Evolutionary conservation across 2,888 invertebrate genomes (phyloP).

Genomic region (Spilarctia lutea): DNA sequence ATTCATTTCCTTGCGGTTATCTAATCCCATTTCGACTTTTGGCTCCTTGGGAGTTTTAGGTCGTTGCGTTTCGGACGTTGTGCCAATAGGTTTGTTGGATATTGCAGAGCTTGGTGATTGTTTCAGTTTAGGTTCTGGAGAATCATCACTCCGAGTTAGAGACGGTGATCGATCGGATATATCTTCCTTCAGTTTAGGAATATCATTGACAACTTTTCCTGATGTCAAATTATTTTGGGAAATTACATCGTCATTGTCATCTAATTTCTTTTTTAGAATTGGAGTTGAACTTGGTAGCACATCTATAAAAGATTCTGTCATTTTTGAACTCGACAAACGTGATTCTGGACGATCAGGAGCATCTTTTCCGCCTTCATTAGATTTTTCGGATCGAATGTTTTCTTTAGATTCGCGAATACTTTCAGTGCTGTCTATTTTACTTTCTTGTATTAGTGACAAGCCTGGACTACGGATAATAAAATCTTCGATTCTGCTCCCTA

Average conservation of each 20-base stretch:
- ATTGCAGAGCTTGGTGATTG: conserved; percentile 57
- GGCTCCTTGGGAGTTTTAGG: conserved; percentile 78
- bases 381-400: conserved; percentile 73
- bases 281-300: conserved; percentile 69
- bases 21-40: conserved; percentile 60
- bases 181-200: conserved; percentile 66
- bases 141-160: conserved; percentile 82
- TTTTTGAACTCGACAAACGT: conserved; percentile 79
- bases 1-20: conserved; percentile 58
- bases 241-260: conserved; percentile 82
- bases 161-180: conserved; percentile 82
- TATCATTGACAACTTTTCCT: conserved; percentile 58
- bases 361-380: conserved; percentile 67
- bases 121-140: conserved; percentile 77
- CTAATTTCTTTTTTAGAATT: conserved; percentile 70
- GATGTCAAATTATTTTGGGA: conserved; percentile 66
- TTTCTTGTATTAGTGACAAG: conserved; percentile 82
- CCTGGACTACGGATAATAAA: conserved; percentile 73
- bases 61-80: conserved; percentile 71
- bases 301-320: conserved; percentile 83
- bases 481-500: conserved; percentile 79
- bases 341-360: conserved; percentile 78
- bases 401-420: conserved; percentile 78
- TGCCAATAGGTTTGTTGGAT: conserved; percentile 66
- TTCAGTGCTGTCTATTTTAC: conserved; percentile 77